Base-by-base conservation (phyloP, 2,113 vertebrate genomes). In the Numenius arquata region DNA sequence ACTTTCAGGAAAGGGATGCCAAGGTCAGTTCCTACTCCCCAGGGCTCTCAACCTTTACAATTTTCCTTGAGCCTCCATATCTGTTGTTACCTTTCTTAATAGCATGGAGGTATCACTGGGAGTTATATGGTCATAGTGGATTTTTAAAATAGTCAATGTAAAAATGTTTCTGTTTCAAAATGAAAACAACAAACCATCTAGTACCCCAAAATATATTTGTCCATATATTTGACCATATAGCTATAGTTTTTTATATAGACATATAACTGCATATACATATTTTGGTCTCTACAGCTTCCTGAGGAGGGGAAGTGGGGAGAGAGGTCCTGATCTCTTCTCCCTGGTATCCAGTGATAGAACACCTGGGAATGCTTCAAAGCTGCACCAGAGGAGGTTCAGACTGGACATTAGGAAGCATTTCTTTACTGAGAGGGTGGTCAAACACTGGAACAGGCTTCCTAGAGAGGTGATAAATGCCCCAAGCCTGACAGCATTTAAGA, bases 41-140 rank as follows among this genome's bases (percentile, higher is more conserved):
- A 23, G 40, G 41, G 25, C 15, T 56, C 27, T 88, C 50, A 66
- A 56, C 47, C 26, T 56, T 80, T 22, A 26, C 7, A 15, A 7
- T 50, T 76, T 58, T 15, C 15, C 14, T 50, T n/a, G 34, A 13
- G 12, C 6, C 83, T 34, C 48, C 29, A 4, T 34, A 12, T 52
- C 52, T 78, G 12, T 15, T 53, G 12, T 62, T 25, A 52, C 21
- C 41, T 72, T 78, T 48, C 61, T 78, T 76, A 79, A 32, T 3
- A n/a, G 8, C 23, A 18, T 11, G 45, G 29, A 34, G 26, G 1
- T 29, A 34, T 59, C 30, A 8, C 18, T 85, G 52, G 23, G 18
- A 62, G 10, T 7, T 61, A 52, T 7, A 7, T 1, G 63, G 7
- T 15, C n/a, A 38, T 0, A 40, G 45, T 1, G 5, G 15, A 27